phyloP scores from a whole-genome alignment of 2,888 invertebrate genomes.

The Xylota segnis region DNA sequence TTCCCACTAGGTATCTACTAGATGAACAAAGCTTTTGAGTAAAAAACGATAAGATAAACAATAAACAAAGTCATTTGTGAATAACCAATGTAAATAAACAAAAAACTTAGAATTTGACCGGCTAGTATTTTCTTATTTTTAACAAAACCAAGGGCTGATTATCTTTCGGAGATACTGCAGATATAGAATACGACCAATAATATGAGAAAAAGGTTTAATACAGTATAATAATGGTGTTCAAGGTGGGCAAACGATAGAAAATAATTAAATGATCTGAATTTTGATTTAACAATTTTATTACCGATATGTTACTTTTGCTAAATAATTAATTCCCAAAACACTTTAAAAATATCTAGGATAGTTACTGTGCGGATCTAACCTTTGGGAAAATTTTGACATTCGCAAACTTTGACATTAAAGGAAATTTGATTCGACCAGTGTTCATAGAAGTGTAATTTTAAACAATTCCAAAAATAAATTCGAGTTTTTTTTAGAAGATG shows the following conservation, averaged over 20 bases:
- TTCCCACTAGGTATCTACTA: neutral
- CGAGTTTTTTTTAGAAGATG: too few species aligned
- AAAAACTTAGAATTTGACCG: neutral
- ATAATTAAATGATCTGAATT: too few species aligned
- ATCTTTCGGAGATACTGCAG: neutral
- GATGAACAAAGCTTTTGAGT: conserved; percentile 2
- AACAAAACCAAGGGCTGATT: neutral
- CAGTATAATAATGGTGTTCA: neutral
- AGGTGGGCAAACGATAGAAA: too few species aligned
- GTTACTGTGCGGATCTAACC: too few species aligned
- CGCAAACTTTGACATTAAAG: neutral
- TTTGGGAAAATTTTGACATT: too few species aligned
- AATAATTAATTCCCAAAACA: too few species aligned
- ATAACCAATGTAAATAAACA: conserved; percentile 27
- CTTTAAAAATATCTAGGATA: too few species aligned
- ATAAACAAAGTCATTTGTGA: conserved; percentile 23
- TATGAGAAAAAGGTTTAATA: neutral
- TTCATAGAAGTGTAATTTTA: neutral
- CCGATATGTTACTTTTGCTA: neutral
- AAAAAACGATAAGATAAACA: conserved; percentile 34
- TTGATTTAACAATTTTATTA: neutral
- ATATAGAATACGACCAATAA: neutral
- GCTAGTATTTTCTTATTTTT: neutral
- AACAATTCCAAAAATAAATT: neutral
- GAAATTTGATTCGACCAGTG: neutral